Evolutionary conservation across 23 tunicate genomes (phyloP).

Genomic region (Pegea sp.): DNA sequence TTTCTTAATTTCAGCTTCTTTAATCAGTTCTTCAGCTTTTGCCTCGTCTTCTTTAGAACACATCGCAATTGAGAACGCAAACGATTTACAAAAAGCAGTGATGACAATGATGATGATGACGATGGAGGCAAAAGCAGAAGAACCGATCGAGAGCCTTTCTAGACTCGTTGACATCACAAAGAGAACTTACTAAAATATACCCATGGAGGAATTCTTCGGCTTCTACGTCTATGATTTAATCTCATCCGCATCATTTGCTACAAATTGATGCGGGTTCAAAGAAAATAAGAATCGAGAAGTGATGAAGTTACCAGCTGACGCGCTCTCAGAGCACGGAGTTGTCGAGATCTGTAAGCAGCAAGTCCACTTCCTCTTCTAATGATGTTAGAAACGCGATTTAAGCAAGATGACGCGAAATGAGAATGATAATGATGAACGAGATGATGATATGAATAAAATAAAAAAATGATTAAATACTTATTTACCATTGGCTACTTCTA

Average conservation of each 20-base stretch:
- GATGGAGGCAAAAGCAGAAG: constrained; percentile 2
- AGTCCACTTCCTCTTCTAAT: background rate
- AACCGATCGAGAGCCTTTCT: constrained; percentile 1
- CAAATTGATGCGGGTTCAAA: background rate
- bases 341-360: background rate
- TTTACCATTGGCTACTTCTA: background rate
- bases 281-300: background rate
- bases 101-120: constrained; percentile 11
- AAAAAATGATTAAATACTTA: background rate
- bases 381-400: background rate
- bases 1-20: background rate
- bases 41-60: background rate
- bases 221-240: background rate
- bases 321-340: background rate
- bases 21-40: constrained; percentile 1
- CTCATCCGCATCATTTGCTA: background rate
- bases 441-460: background rate
- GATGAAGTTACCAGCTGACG: constrained; percentile 1
- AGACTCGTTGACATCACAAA: background rate
- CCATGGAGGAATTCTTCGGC: constrained; percentile 29
- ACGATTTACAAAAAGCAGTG: background rate
- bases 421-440: background rate
- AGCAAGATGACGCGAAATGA: background rate
- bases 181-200: constrained; percentile 27
- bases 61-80: background rate